Evolutionary conservation across 2,888 invertebrate species (phyloP).

Genomic region (Drosophila anceps): DNA sequence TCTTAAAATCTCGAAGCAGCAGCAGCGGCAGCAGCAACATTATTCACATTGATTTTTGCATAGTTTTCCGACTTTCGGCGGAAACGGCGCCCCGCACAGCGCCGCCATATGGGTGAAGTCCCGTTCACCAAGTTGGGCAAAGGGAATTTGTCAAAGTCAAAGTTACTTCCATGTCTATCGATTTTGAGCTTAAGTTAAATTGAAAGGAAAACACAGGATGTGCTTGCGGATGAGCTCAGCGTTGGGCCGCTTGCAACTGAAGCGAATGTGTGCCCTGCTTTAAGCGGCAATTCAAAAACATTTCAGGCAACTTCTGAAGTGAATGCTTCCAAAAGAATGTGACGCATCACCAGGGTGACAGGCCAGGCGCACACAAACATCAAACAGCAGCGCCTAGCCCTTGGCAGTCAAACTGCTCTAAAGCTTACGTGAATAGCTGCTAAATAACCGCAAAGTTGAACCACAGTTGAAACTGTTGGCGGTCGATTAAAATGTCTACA

Average conservation of each 20-base stretch:
- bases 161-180: conserved; percentile 64
- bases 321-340: conserved; percentile 45
- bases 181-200: conserved; percentile 58
- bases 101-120: conserved; percentile 20
- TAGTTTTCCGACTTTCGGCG: conserved; percentile 30
- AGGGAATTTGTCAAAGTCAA: conserved; percentile 71
- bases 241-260: conserved; percentile 9
- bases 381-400: neutral
- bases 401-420: neutral
- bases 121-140: conserved; percentile 45
- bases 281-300: conserved; percentile 63
- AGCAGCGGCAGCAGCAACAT: conserved; percentile 22
- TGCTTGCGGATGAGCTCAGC: conserved; percentile 4
- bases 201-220: conserved; percentile 58
- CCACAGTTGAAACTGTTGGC: conserved; percentile 46
- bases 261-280: conserved; percentile 51
- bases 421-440: conserved; percentile 38
- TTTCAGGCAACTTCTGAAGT: conserved; percentile 44
- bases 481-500: conserved; percentile 58
- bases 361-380: conserved; percentile 23
- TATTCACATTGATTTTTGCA: conserved; percentile 59
- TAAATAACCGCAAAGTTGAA: conserved; percentile 54
- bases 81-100: conserved; percentile 24
- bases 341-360: conserved; percentile 53
- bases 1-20: conserved; percentile 11